phyloP scores from a whole-genome alignment of 2,113 vertebrate species.

The Brachyistius frenatus region DNA sequence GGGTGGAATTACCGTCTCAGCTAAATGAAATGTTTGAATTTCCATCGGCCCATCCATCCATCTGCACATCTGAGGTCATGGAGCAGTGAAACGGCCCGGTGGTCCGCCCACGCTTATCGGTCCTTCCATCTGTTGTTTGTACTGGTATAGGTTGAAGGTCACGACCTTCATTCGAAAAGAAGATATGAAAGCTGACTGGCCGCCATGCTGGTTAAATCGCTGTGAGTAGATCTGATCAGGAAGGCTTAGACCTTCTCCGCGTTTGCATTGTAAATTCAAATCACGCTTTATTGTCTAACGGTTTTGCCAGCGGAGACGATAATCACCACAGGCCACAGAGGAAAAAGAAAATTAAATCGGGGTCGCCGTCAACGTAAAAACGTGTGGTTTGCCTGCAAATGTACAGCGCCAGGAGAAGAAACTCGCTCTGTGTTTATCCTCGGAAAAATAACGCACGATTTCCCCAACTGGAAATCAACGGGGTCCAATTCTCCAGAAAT shows the following conservation, averaged over 20 bases:
- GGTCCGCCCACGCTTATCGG: neutral
- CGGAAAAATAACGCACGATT: slow-evolving; percentile 25
- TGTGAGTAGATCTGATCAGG: neutral
- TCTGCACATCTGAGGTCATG: neutral
- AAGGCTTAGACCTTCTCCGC: neutral
- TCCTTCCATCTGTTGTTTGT: neutral
- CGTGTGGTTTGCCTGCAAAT: slow-evolving; percentile 21
- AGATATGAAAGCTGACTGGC: neutral
- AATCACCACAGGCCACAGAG: neutral
- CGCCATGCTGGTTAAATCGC: neutral
- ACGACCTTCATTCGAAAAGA: neutral
- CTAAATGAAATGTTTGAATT: slow-evolving; percentile 10
- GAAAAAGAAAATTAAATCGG: neutral
- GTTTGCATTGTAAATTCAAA: neutral
- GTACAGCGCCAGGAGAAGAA: neutral
- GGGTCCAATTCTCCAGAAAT: slow-evolving; percentile 35
- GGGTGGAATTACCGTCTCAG: too few relatives aligned
- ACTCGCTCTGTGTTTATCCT: slow-evolving; percentile 13
- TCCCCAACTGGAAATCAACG: slow-evolving; percentile 21
- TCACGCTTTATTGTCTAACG: too few relatives aligned
- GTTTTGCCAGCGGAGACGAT: neutral
- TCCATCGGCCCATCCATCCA: slow-evolving; percentile 2
- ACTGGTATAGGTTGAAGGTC: neutral
- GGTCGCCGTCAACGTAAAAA: neutral
- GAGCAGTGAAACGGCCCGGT: neutral